Conservation (phyloP, 2,888 invertebrate species). For the Tanypteryx hageni region DNA sequence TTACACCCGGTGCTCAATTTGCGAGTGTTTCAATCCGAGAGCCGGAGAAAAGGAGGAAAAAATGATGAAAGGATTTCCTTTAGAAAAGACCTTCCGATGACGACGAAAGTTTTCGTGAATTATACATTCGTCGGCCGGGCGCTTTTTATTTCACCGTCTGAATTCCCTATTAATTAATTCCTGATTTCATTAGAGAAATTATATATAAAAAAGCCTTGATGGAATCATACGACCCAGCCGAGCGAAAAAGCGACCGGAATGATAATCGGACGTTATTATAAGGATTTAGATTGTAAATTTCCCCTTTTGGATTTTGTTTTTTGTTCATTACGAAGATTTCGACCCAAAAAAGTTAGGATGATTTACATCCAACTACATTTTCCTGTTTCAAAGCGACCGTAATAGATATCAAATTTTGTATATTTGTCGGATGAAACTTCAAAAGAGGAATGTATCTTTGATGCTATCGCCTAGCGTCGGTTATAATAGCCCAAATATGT, state of each 20-base stretch:
- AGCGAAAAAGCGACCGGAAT: too few relatives aligned
- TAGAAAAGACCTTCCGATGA: not conserved
- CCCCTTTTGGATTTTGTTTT: not conserved
- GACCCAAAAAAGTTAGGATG: too few relatives aligned
- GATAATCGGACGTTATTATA: not conserved
- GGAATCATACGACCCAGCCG: not conserved
- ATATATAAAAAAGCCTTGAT: not conserved
- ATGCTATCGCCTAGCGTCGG: too few relatives aligned
- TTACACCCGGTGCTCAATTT: constrained; percentile 40
- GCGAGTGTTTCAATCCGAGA: constrained; percentile 16
- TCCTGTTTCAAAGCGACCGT: too few relatives aligned
- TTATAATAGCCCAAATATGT: too few relatives aligned
- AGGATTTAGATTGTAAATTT: not conserved
- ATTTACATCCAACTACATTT: too few relatives aligned
- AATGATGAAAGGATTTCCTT: not conserved
- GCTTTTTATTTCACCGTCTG: not conserved
- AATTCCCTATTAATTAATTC: constrained; percentile 6
- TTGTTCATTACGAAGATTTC: too few relatives aligned
- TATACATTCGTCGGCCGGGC: not conserved
- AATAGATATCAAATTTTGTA: too few relatives aligned
- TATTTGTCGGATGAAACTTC: too few relatives aligned
- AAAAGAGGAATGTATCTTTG: too few relatives aligned
- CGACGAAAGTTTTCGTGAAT: not conserved
- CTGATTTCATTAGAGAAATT: not conserved
- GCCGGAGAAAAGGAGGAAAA: not conserved